Percentiles rank a stretch among this genome's conserved stretches.
Conservation (phyloP, 2,797 vertebrate genomes). For the Poeciliopsis turneri region DNA sequence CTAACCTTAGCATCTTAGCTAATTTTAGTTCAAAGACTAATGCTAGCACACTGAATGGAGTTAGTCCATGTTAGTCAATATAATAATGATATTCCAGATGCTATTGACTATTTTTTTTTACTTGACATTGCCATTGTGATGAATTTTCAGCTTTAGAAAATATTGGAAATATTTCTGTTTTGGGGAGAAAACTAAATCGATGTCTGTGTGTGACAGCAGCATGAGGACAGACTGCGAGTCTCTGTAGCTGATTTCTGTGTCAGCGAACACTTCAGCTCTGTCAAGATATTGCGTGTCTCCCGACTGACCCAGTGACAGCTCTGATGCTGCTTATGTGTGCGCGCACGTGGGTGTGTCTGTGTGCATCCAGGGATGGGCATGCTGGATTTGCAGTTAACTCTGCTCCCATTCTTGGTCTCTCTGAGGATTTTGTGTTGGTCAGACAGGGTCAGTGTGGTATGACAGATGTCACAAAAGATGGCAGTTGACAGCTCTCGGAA, state of each 20-base stretch:
- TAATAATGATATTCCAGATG: no score
- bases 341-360: constrained; percentile 27
- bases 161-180: no score
- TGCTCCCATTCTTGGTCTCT: constrained; percentile 26
- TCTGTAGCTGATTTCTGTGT: constrained; percentile 38
- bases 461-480: constrained; percentile 45
- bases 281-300: constrained; percentile 60
- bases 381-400: constrained; percentile 1
- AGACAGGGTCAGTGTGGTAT: constrained; percentile 19
- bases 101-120: no score
- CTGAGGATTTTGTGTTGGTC: constrained; percentile 19
- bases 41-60: no score
- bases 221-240: constrained; percentile 32
- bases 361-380: neutral
- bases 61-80: no score
- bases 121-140: no score
- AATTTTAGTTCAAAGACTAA: no score
- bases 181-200: no score
- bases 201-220: constrained; percentile 11
- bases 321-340: constrained; percentile 18
- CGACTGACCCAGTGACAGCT: constrained; percentile 52
- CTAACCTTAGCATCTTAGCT: no score
- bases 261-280: constrained; percentile 57
- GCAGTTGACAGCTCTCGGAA: neutral
- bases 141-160: no score